These are phyloP conservation scores for Melanotaenia parkinsoni DNA, from an alignment of 2,797 vertebrate species.

Conservation along the genomic window DNA sequence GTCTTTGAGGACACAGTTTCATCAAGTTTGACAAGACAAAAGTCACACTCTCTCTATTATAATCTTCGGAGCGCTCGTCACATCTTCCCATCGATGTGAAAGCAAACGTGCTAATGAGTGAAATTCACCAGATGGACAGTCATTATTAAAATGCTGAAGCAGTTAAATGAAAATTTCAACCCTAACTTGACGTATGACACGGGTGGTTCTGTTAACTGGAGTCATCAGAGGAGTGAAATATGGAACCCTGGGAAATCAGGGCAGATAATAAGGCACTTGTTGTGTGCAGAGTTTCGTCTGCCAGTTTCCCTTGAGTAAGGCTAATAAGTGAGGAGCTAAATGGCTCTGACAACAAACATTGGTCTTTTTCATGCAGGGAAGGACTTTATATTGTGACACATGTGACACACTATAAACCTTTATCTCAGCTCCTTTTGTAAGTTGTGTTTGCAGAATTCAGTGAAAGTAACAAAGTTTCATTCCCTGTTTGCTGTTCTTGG, in stretches of 20 bases:
- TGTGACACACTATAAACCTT: constrained; percentile 44
- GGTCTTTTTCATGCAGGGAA: constrained; percentile 19
- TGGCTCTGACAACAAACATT: constrained; percentile 36
- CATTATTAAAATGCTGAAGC: constrained; percentile 74
- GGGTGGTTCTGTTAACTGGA: constrained; percentile 41
- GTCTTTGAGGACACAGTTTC: constrained; percentile 67
- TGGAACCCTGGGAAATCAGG: constrained; percentile 57
- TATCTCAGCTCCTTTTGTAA: constrained; percentile 54
- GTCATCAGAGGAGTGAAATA: constrained; percentile 38
- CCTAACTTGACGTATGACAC: constrained; percentile 53
- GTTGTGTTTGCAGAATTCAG: constrained; percentile 55
- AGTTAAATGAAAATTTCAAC: constrained; percentile 63
- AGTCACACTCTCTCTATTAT: constrained; percentile 75
- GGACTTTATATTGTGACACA: constrained; percentile 42
- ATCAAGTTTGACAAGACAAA: constrained; percentile 68
- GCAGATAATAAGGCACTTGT: constrained; percentile 49
- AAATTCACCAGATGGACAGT: constrained; percentile 78
- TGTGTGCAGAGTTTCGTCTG: constrained; percentile 17
- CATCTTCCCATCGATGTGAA: constrained; percentile 70
- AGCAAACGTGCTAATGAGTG: constrained; percentile 79
- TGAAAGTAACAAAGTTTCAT: constrained; percentile 39
- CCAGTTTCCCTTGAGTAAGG: constrained; percentile 4
- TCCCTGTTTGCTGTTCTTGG: constrained; percentile 60
- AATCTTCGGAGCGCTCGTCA: constrained; percentile 62
- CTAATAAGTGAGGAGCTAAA: constrained; percentile 48